These are phyloP conservation scores for Pempheris klunzingeri DNA, from an alignment of 2,797 vertebrate genomes.

Conservation along the genomic window DNA sequence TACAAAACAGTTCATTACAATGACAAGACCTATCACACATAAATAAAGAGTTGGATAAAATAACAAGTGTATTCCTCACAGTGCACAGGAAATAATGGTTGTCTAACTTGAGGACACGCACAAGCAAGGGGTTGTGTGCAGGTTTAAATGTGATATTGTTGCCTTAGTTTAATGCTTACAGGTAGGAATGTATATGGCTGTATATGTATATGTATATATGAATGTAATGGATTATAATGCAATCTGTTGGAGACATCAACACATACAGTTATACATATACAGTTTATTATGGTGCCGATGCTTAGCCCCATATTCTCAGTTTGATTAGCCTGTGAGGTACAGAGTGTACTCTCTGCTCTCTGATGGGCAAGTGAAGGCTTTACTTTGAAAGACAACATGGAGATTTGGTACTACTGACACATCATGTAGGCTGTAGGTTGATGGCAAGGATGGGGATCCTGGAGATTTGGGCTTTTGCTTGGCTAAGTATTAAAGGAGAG, in stretches of 20 bases:
- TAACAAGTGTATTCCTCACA: neutral
- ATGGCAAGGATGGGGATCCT: neutral
- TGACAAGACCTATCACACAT: neutral
- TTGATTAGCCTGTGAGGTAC: neutral
- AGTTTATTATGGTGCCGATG: neutral
- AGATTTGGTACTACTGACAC: neutral
- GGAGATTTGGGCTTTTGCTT: neutral
- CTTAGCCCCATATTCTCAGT: neutral
- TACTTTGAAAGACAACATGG: neutral
- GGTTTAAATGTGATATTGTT: neutral
- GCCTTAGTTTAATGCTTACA: neutral
- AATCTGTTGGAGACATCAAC: neutral
- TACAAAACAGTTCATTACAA: conserved; percentile 16
- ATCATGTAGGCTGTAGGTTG: neutral
- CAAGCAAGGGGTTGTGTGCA: neutral
- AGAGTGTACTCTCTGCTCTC: no score
- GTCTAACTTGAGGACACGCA: neutral
- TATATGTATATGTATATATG: no score
- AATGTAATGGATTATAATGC: no score
- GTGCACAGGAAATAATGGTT: neutral
- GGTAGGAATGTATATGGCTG: no score
- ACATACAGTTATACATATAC: no score
- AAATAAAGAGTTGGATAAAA: conserved; percentile 13
- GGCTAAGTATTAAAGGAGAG: neutral
- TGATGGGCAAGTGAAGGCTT: conserved; percentile 1